phyloP scores from a whole-genome alignment of 2,113 vertebrate species.

The Paramisgurnus dabryanus region DNA sequence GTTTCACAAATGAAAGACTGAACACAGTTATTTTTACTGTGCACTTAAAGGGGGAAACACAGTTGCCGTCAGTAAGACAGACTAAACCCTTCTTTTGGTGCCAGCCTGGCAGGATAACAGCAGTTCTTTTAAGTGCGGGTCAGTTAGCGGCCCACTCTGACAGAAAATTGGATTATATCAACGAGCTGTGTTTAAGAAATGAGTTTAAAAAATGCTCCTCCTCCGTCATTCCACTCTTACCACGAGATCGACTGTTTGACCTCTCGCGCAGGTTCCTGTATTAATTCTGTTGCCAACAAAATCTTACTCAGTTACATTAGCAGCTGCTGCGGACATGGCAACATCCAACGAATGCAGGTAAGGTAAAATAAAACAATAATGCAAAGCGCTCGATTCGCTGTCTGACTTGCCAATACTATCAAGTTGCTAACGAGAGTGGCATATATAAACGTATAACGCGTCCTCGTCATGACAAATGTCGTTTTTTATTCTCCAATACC shows the following conservation, averaged over 20 bases:
- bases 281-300: neutral
- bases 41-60: neutral
- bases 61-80: neutral
- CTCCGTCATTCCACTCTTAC: slow-evolving; percentile 43
- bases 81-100: neutral
- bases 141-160: slow-evolving; percentile 57
- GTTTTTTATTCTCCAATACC: neutral
- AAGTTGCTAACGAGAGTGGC: no score
- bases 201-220: slow-evolving; percentile 25
- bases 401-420: neutral
- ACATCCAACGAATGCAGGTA: slow-evolving; percentile 63
- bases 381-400: neutral
- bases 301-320: neutral
- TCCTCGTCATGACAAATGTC: neutral
- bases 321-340: slow-evolving; percentile 47
- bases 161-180: slow-evolving; percentile 65
- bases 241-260: slow-evolving; percentile 31
- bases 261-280: slow-evolving; percentile 7
- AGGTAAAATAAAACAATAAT: slow-evolving; percentile 28
- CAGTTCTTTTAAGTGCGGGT: slow-evolving; percentile 45
- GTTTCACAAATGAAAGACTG: no score
- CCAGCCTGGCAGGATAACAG: slow-evolving; percentile 30
- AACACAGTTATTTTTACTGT: no score
- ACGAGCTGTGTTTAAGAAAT: slow-evolving; percentile 55
- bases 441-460: neutral